These are phyloP conservation scores for Salvelinus fontinalis DNA, from an alignment of 2,113 vertebrate genomes.

Conservation along the genomic window DNA sequence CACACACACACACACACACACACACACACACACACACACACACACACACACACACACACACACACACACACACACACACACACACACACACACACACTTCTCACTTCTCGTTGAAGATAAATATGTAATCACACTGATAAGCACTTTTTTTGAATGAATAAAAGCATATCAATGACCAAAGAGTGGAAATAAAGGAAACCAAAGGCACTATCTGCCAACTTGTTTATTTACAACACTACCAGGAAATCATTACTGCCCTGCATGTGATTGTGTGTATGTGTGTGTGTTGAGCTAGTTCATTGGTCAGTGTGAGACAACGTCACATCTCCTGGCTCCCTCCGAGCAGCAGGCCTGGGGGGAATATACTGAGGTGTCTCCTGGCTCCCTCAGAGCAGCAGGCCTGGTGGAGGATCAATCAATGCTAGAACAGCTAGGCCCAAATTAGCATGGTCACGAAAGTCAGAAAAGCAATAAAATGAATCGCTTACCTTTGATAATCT, in stretches of 20 bases:
- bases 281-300: not conserved
- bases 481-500: no score
- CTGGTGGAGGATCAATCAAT: constrained; percentile 28
- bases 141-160: not conserved
- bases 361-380: no score
- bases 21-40: no score
- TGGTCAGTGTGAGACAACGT: not conserved
- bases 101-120: no score
- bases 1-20: no score
- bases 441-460: no score
- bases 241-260: not conserved
- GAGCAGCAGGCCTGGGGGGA: no score
- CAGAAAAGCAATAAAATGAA: no score
- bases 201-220: constrained; percentile 48
- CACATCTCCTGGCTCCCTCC: no score
- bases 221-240: constrained; percentile 41
- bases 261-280: not conserved
- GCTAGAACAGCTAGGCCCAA: no score
- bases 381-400: not conserved
- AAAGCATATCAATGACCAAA: not conserved
- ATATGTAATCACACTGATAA: not conserved
- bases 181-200: constrained; percentile 35
- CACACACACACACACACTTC: not conserved
- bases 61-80: constrained; percentile 33
- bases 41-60: constrained; percentile 33